These are phyloP conservation scores for Macrosiphum euphorbiae DNA, from an alignment of 2,888 invertebrate species.

Conservation along the genomic window DNA sequence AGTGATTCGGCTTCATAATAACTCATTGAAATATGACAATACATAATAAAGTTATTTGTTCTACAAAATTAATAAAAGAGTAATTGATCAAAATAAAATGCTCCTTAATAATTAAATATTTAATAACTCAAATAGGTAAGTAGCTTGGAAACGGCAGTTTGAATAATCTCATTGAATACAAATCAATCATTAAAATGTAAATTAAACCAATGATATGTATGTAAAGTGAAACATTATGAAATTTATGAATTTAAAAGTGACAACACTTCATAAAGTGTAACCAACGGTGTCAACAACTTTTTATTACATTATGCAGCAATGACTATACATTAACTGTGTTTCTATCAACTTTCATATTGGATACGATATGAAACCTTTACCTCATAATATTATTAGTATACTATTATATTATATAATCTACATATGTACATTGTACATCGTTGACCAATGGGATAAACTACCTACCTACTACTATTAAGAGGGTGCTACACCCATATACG, in stretches of 20 bases:
- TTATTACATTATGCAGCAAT: background rate
- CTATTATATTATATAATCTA: background rate
- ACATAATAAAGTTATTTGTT: background rate
- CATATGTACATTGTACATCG: background rate
- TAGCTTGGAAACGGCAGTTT: background rate
- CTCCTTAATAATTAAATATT: background rate
- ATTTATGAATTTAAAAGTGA: background rate
- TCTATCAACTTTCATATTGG: background rate
- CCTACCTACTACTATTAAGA: background rate
- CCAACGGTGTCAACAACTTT: background rate
- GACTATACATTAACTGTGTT: background rate
- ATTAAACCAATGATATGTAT: background rate
- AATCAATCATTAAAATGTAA: background rate
- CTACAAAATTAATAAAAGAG: background rate
- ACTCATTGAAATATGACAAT: background rate
- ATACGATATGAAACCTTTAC: background rate
- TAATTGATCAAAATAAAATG: background rate
- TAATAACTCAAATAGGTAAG: background rate
- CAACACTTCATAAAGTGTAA: background rate
- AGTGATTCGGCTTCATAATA: background rate
- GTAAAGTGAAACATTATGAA: background rate
- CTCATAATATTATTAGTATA: background rate
- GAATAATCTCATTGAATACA: background rate
- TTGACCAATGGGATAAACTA: background rate
- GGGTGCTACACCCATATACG: too few relatives aligned